Evolutionary conservation across 1,140 invertebrate genomes (phyloP).

Genomic region (Battus philenor): DNA sequence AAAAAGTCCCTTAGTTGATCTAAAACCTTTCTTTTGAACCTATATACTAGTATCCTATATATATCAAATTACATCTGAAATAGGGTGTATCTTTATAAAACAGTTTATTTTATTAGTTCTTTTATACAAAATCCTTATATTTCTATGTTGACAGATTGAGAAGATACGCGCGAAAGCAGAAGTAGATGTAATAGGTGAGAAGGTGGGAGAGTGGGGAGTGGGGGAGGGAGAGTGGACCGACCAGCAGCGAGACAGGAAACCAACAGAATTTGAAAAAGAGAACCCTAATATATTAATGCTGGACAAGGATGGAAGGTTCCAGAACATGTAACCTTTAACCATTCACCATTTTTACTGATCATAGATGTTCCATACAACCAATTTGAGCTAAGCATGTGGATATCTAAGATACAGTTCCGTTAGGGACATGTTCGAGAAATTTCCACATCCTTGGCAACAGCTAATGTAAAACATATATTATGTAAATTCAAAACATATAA

Average conservation of each 20-base stretch:
- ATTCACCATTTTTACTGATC: neutral
- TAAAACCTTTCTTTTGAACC: too few species aligned
- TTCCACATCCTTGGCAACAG: too few species aligned
- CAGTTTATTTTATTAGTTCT: too few species aligned
- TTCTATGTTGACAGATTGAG: constrained; percentile 60
- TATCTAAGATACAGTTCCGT: neutral
- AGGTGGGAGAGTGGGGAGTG: constrained; percentile 75
- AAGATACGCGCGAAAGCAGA: constrained; percentile 75
- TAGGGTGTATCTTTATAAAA: too few species aligned
- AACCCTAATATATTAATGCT: constrained; percentile 87
- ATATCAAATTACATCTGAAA: too few species aligned
- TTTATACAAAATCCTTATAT: too few species aligned
- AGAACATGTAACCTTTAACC: constrained; percentile 84
- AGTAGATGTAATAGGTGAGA: constrained; percentile 82
- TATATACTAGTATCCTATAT: too few species aligned
- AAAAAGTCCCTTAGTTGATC: too few species aligned
- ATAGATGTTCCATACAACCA: neutral
- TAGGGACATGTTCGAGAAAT: neutral
- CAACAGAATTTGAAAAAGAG: constrained; percentile 85
- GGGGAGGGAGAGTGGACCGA: constrained; percentile 82
- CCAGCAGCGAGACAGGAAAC: constrained; percentile 80
- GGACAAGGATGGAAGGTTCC: constrained; percentile 84
- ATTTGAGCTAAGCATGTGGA: neutral
- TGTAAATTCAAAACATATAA: too few species aligned
- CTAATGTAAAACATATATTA: too few species aligned